A percentile compares a stretch with the other conserved stretches of the same genome.
phyloP scores from a whole-genome alignment of 2,113 vertebrate species.

The Bathybates hornii region DNA sequence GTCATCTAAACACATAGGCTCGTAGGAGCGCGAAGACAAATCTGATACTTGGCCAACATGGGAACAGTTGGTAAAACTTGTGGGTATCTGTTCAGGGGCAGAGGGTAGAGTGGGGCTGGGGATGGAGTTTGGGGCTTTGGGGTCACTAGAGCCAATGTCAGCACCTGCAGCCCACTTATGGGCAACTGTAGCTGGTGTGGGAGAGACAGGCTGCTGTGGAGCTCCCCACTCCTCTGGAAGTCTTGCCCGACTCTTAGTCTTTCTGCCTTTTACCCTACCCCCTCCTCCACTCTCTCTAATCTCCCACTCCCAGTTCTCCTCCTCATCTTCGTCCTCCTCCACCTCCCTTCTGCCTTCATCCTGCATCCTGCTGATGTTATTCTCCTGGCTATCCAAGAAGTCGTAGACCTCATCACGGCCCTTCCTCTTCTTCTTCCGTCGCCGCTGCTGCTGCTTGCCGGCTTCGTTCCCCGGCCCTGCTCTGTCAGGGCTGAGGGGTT shows the following conservation, averaged over 20 bases:
- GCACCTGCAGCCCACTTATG: slow-evolving; percentile 2
- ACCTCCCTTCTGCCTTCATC: slow-evolving; percentile 31
- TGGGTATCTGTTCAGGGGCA: slow-evolving; percentile 23
- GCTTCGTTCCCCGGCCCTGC: slow-evolving; percentile 48
- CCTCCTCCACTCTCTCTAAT: slow-evolving; percentile 71
- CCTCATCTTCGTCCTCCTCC: slow-evolving; percentile 53
- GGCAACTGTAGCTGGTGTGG: slow-evolving; percentile 2
- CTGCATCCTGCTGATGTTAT: slow-evolving; percentile 17
- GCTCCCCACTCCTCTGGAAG: slow-evolving; percentile 74
- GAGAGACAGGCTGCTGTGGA: slow-evolving; percentile 39
- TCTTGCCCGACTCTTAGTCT: slow-evolving; percentile 70
- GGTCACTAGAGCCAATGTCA: slow-evolving; percentile 9
- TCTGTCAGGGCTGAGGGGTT: slow-evolving; percentile 63
- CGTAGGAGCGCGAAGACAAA: slow-evolving; percentile 31
- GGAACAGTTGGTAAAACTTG: slow-evolving; percentile 34
- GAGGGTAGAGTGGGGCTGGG: slow-evolving; percentile 4
- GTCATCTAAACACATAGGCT: slow-evolving; percentile 48
- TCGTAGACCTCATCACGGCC: slow-evolving; percentile 58
- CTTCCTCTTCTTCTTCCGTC: slow-evolving; percentile 74
- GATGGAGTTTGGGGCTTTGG: not conserved
- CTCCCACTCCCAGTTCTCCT: slow-evolving; percentile 70
- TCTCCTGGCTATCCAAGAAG: slow-evolving; percentile 57
- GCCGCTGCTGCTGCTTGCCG: slow-evolving; percentile 62
- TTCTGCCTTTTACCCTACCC: slow-evolving; percentile 68
- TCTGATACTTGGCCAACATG: slow-evolving; percentile 8